Conservation (phyloP, 1,140 invertebrate species). For the Ridgeia piscesae region DNA sequence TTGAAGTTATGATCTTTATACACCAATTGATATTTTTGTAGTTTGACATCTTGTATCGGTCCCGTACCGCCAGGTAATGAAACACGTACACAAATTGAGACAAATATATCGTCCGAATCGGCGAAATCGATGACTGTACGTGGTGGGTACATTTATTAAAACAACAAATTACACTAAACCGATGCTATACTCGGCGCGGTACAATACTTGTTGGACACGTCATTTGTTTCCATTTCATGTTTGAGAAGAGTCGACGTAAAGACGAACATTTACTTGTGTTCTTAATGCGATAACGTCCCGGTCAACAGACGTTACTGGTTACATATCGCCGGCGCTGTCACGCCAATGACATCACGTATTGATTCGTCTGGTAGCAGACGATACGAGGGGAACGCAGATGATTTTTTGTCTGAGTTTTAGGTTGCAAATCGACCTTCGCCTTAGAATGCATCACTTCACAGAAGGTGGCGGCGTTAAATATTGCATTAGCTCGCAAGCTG, state of each 20-base stretch:
- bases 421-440: not conserved
- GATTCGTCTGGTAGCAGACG: not conserved
- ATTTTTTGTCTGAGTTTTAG: not conserved
- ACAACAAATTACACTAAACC: not conserved
- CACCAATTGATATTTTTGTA: not conserved
- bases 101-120: not conserved
- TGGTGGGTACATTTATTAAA: not conserved
- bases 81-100: not conserved
- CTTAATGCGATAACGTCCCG: not conserved
- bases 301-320: not conserved
- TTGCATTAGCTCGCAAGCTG: not conserved
- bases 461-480: not conserved
- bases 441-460: not conserved
- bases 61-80: not conserved
- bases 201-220: not conserved
- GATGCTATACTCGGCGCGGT: not conserved
- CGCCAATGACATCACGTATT: not conserved
- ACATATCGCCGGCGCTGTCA: not conserved
- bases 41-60: not conserved
- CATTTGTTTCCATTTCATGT: not conserved
- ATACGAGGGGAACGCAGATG: not conserved
- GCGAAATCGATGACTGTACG: not conserved
- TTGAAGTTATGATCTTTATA: not conserved
- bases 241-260: not conserved
- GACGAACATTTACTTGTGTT: not conserved